Percentiles rank a stretch among this genome's conserved stretches.
Conservation (phyloP, 1,140 invertebrate genomes). For the Lutraria rhynchaena region DNA sequence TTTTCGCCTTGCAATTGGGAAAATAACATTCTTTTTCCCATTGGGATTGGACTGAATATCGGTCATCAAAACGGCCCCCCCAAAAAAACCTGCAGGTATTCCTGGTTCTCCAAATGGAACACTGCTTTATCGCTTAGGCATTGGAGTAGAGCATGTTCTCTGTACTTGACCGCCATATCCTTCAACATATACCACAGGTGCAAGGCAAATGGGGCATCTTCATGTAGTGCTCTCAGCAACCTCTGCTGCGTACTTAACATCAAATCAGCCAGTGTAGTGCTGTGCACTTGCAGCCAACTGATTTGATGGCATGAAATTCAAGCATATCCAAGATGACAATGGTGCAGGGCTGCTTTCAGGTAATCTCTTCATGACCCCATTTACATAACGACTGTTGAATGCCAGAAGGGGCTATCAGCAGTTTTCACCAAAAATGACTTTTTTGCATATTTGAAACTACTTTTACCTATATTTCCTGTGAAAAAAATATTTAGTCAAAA, state of each 20-base stretch:
- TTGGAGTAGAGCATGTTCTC: constrained; percentile 7
- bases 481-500: too few relatives aligned
- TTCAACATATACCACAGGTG: constrained; percentile 19
- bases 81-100: too few relatives aligned
- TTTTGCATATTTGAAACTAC: too few relatives aligned
- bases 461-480: too few relatives aligned
- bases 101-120: constrained; percentile 48
- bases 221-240: constrained; percentile 22
- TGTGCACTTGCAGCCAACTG: neutral
- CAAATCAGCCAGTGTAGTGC: constrained; percentile 47
- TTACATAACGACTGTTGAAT: too few relatives aligned
- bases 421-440: too few relatives aligned
- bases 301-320: constrained; percentile 31
- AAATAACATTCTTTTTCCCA: too few relatives aligned
- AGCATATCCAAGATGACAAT: constrained; percentile 30
- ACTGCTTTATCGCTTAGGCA: constrained; percentile 50
- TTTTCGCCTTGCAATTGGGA: too few relatives aligned
- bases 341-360: constrained; percentile 28
- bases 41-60: too few relatives aligned
- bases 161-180: constrained; percentile 31
- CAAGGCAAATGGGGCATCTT: constrained; percentile 19
- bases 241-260: constrained; percentile 48
- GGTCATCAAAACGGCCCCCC: too few relatives aligned
- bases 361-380: too few relatives aligned
- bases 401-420: too few relatives aligned